Evolutionary conservation across 2,797 vertebrate genomes (phyloP), one percentile per base, ranked within the genome.

Genomic region (Chiropotes sagulatus): DNA sequence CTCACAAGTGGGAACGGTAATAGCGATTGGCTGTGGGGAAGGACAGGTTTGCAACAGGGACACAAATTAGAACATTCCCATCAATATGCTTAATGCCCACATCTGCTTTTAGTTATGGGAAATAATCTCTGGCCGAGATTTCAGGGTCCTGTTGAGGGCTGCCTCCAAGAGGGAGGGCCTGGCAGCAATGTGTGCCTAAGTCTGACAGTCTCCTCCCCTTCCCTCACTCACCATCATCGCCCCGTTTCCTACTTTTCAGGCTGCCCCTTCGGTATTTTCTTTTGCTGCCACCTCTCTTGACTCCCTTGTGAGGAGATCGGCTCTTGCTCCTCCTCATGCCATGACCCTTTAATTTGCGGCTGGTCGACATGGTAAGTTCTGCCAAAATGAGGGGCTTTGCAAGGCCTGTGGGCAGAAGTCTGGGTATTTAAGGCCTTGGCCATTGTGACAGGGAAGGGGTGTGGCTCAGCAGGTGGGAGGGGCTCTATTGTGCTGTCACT

Each of bases 231-330:
- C 98, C 97, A 28, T 97, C 97, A 41, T 98, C 90, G 1, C 93
- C 39, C 58, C 97, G 88, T 81, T 98, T 98, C 28, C 97, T 95
- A 50, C 85, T 96, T 93, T 97, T 98, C n/a, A 85, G 50, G 41
- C 50, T 67, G 50, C 89, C 39, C 76, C 94, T 98, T 7, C 64
- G 96, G 54, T 96, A 95, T 82, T 97, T 98, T 93, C 96, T 98
- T 90, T 98, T 98, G 93, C 46, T n/a, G 48, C 95, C 72, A n/a
- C 96, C 86, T 97, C 94, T 97, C 96, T 97, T 98, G 95, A 97
- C 97, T 61, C 97, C 98, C 92, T 97, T 98, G 90, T 98, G 97
- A 76, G 97, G 97, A 93, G 97, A 30, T 93, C 95, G 84, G 94
- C 70, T 97, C 90, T 97, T 98, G 94, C 95, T 89, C 82, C 96